These are phyloP conservation scores for Diorhabda elongata DNA, from an alignment of 1,140 invertebrate genomes.

Conservation along the genomic window DNA sequence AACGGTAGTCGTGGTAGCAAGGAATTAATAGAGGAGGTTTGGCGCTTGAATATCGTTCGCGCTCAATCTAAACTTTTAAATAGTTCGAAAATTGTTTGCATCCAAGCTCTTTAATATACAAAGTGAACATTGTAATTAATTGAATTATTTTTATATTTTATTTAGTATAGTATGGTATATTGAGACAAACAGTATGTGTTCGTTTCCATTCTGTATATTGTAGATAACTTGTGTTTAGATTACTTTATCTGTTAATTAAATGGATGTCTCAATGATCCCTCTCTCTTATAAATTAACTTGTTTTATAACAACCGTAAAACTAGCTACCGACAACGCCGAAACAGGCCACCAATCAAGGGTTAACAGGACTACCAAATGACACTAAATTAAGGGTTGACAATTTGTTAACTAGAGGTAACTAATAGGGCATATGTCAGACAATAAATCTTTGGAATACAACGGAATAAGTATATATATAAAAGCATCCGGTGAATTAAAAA, in stretches of 20 bases:
- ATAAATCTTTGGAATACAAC: constrained; percentile 15
- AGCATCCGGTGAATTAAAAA: constrained; percentile 21
- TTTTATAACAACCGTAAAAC: constrained; percentile 14
- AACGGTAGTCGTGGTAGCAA: too few species aligned
- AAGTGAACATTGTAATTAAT: too few species aligned
- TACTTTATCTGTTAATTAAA: background rate
- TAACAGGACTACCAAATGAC: constrained; percentile 19
- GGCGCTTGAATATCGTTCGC: too few species aligned
- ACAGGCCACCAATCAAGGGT: constrained; percentile 6
- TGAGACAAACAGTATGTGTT: too few species aligned
- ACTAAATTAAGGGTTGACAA: constrained; percentile 21
- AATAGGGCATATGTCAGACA: constrained; percentile 14
- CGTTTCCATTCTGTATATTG: too few species aligned
- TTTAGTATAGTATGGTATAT: too few species aligned
- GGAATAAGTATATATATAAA: constrained; percentile 16
- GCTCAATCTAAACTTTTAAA: too few species aligned
- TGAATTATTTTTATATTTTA: too few species aligned
- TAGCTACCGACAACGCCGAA: constrained; percentile 8
- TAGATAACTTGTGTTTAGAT: too few species aligned
- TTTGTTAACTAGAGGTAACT: constrained; percentile 16
- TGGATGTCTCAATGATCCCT: background rate
- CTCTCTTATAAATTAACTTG: background rate
- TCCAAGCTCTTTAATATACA: too few species aligned
- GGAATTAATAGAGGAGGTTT: too few species aligned
- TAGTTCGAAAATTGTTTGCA: too few species aligned